phyloP scores from a whole-genome alignment of 2,888 invertebrate genomes.

The Pammene fasciana region DNA sequence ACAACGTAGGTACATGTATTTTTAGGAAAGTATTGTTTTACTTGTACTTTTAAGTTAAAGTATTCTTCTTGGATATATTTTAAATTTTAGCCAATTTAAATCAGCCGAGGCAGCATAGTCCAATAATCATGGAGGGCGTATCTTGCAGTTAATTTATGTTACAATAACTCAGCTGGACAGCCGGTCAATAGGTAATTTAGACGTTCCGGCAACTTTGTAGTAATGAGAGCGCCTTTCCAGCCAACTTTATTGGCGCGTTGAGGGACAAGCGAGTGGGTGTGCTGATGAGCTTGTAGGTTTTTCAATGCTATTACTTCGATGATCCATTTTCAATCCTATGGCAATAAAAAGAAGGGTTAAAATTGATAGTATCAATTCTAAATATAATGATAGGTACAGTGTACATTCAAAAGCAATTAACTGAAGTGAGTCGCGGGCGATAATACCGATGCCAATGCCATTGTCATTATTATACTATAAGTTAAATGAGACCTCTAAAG shows the following conservation, averaged over 20 bases:
- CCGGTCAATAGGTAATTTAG: conserved; percentile 80
- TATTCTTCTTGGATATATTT: neutral
- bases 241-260: conserved; percentile 61
- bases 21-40: too few relatives aligned
- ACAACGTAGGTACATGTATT: too few relatives aligned
- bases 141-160: conserved; percentile 75
- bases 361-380: conserved; percentile 1
- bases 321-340: conserved; percentile 20
- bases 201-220: conserved; percentile 80
- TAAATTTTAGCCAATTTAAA: conserved; percentile 16
- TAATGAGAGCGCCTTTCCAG: conserved; percentile 71
- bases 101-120: conserved; percentile 56
- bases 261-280: conserved; percentile 58
- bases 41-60: too few relatives aligned
- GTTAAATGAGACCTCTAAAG: conserved; percentile 76
- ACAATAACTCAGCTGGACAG: conserved; percentile 78
- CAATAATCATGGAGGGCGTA: conserved; percentile 68
- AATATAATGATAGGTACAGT: conserved; percentile 1
- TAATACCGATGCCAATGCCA: conserved; percentile 23
- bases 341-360: conserved; percentile 21
- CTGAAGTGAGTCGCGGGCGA: conserved; percentile 18
- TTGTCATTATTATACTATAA: conserved; percentile 47
- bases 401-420: conserved; percentile 22
- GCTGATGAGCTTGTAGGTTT: conserved; percentile 39
- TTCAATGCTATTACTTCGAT: conserved; percentile 13